Evolutionary conservation across 2,888 invertebrate genomes (phyloP).

Genomic region (Drosophila pseudotalamancana): DNA sequence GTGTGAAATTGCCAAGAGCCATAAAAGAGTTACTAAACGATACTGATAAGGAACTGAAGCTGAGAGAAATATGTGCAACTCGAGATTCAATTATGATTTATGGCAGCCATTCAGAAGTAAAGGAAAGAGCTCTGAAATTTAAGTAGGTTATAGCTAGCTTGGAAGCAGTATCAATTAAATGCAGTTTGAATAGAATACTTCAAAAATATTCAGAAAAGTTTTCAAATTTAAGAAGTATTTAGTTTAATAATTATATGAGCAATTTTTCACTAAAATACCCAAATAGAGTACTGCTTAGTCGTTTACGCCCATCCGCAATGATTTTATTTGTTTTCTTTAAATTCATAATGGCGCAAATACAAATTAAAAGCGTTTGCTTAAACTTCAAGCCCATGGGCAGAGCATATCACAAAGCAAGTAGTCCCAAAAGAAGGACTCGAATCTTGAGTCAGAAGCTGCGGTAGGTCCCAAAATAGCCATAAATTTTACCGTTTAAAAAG

Average conservation of each 20-base stretch:
- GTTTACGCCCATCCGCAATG: neutral
- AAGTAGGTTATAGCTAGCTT: neutral
- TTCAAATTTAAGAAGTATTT: neutral
- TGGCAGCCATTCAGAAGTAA: neutral
- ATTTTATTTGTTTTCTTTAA: neutral
- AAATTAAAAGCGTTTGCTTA: slow-evolving; percentile 32
- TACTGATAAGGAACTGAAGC: slow-evolving; percentile 4
- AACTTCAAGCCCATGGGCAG: slow-evolving; percentile 38
- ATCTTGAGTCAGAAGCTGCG: slow-evolving; percentile 60
- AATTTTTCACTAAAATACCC: too few relatives aligned
- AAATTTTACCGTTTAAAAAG: slow-evolving; percentile 71
- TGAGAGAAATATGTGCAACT: neutral
- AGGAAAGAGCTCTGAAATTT: neutral
- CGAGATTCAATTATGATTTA: slow-evolving; percentile 17
- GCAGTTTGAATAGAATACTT: too few relatives aligned
- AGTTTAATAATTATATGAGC: too few relatives aligned
- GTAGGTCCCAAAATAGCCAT: slow-evolving; percentile 76
- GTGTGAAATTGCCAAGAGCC: slow-evolving; percentile 60
- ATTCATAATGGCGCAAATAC: neutral
- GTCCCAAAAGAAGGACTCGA: slow-evolving; percentile 35
- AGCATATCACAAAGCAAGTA: slow-evolving; percentile 12
- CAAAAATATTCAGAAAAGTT: neutral
- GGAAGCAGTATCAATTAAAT: neutral
- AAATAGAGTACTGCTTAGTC: neutral
- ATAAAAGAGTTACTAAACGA: slow-evolving; percentile 32